phyloP scores from a whole-genome alignment of 2,888 invertebrate genomes.

The Leucophenga montana region DNA sequence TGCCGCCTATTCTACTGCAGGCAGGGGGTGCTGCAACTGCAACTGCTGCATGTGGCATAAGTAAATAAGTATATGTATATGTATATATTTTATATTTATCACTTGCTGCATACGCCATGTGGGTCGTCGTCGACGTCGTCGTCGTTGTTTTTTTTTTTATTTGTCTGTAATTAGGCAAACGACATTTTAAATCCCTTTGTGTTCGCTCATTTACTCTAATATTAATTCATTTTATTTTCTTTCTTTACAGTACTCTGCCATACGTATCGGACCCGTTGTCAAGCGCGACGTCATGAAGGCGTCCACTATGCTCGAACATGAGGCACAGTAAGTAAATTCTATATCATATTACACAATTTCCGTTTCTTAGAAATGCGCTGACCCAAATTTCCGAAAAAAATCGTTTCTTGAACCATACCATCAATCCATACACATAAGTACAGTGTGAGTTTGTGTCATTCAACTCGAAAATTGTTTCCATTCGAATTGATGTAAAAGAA shows the following conservation, averaged over 20 bases:
- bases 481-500: too few species aligned
- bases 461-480: too few species aligned
- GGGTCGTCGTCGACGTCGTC: neutral
- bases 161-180: neutral
- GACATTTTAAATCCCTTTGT: neutral
- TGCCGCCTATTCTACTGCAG: neutral
- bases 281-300: constrained; percentile 99
- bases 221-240: constrained; percentile 29
- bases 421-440: too few species aligned
- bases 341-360: neutral
- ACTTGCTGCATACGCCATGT: neutral
- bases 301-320: constrained; percentile 99
- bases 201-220: constrained; percentile 2
- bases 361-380: neutral
- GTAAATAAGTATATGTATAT: too few species aligned
- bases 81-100: neutral
- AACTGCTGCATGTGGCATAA: constrained; percentile 2
- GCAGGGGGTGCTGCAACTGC: neutral
- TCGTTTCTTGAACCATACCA: too few species aligned
- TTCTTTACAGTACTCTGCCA: constrained; percentile 91
- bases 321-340: constrained; percentile 84
- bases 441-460: too few species aligned
- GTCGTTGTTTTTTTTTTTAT: neutral
- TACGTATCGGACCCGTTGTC: constrained; percentile 99
- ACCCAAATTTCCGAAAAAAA: neutral